These are phyloP conservation scores for Rotaria socialis DNA, from an alignment of 2,888 invertebrate species.

Conservation along the genomic window DNA sequence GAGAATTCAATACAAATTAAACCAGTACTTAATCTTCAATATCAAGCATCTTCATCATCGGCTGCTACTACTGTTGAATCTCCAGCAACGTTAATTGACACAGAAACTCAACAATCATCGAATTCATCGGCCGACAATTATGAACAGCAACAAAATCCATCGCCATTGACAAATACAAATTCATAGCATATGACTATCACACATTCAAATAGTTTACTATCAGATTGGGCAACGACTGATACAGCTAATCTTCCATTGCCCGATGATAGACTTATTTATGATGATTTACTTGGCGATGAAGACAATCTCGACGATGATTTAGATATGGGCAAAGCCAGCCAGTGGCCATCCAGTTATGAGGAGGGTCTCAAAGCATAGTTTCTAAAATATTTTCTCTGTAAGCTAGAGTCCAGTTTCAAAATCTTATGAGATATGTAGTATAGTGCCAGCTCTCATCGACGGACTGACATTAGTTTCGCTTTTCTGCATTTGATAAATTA, in stretches of 20 bases:
- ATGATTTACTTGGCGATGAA: neutral
- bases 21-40: conserved; percentile 24
- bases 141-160: neutral
- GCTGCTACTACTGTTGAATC: neutral
- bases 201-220: neutral
- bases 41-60: neutral
- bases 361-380: too few species aligned
- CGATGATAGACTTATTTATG: neutral
- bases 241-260: neutral
- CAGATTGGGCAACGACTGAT: neutral
- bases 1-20: conserved; percentile 30
- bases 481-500: too few species aligned
- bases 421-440: too few species aligned
- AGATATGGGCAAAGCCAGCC: too few species aligned
- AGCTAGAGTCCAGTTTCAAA: too few species aligned
- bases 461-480: too few species aligned
- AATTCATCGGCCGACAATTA: neutral
- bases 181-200: neutral
- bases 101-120: neutral
- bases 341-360: too few species aligned
- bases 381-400: too few species aligned
- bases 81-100: neutral
- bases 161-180: neutral
- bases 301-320: neutral
- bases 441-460: too few species aligned